Evolutionary conservation across 1,140 invertebrate species (phyloP).

Genomic region (Bombus haemorrhoidalis): DNA sequence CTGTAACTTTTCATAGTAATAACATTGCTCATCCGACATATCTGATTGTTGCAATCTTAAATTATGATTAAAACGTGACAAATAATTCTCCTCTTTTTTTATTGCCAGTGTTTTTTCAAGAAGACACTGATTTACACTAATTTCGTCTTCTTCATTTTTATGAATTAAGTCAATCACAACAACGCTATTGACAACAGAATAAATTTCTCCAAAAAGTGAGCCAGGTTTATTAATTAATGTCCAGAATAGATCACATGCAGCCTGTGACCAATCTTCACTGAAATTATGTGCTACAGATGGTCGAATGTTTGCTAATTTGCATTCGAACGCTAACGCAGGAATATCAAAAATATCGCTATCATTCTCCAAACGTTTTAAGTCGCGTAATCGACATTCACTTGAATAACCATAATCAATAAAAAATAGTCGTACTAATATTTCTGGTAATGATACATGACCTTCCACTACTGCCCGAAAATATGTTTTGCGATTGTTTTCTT

Average conservation of each 20-base stretch:
- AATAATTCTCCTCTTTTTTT: conserved; percentile 87
- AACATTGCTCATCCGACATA: conserved; percentile 76
- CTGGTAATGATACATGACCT: conserved; percentile 39
- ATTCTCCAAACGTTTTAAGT: conserved; percentile 58
- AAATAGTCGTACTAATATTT: conserved; percentile 81
- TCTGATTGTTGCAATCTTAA: conserved; percentile 68
- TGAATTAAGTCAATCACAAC: conserved; percentile 86
- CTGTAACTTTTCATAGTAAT: conserved; percentile 82
- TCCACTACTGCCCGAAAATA: conserved; percentile 79
- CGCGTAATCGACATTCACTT: conserved; percentile 73
- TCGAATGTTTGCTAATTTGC: conserved; percentile 86
- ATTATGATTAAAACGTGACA: conserved; percentile 86
- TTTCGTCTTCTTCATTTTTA: conserved; percentile 62
- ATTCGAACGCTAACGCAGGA: conserved; percentile 88
- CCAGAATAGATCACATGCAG: conserved; percentile 83
- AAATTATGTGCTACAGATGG: conserved; percentile 85
- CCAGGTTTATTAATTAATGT: conserved; percentile 64
- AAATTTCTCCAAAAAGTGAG: conserved; percentile 84
- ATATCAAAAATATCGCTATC: conserved; percentile 63
- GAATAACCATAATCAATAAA: conserved; percentile 92
- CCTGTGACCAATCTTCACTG: conserved; percentile 84
- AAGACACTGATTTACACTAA: conserved; percentile 85
- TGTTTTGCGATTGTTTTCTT: conserved; percentile 52
- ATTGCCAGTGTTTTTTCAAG: conserved; percentile 86
- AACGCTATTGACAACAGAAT: conserved; percentile 89